Base-by-base conservation (phyloP, 2,888 invertebrate species). In the Coecobrya sp. region DNA sequence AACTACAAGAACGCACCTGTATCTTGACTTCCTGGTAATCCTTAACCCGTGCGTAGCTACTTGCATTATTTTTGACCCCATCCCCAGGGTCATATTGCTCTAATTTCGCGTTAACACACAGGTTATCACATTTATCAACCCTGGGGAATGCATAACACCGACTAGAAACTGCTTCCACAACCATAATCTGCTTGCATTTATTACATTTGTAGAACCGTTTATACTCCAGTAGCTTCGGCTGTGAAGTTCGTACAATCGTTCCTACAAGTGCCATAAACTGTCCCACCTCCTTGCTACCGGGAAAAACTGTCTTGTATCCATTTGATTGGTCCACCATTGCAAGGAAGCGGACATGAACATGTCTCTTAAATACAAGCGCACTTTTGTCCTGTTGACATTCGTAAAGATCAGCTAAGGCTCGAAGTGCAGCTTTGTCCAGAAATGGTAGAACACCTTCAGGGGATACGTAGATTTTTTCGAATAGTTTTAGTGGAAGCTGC, bases 1-100 rank as follows among this genome's bases (percentile, higher is more conserved):
- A n/a, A n/a, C n/a, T n/a, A n/a, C n/a, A n/a, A n/a, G n/a, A n/a
- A n/a, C n/a, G n/a, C 96, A 97, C 97, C 96, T 97, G 97, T 95
- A 99, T 96, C 96, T 98, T 98, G 16, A 98, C 97, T 96, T 98
- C 98, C 96, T 98, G 98, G 96, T 97, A 98, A 96, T 98, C 98
- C 95, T 97, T 97, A 95, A 97, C 98, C 95, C 97, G 96, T 19
- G 93, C 86, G 49, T 88, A 93, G 86, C 22, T 82, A 82, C n/a
- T 45, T 25, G 27, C 73, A 59, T 13, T 25, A 22, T 27, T 86
- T 85, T 1, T n/a, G 36, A 16, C 27, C 0, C 49, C 11, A 16
- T 30, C 73, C 0, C 84, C 86, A 7, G 92, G 88, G 16, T 65
- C 88, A 93, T 97, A 96, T 93, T 97, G 96, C 76, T 97, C 96